Conservation (phyloP, 1,140 invertebrate species). For the Microplitis mediator region DNA sequence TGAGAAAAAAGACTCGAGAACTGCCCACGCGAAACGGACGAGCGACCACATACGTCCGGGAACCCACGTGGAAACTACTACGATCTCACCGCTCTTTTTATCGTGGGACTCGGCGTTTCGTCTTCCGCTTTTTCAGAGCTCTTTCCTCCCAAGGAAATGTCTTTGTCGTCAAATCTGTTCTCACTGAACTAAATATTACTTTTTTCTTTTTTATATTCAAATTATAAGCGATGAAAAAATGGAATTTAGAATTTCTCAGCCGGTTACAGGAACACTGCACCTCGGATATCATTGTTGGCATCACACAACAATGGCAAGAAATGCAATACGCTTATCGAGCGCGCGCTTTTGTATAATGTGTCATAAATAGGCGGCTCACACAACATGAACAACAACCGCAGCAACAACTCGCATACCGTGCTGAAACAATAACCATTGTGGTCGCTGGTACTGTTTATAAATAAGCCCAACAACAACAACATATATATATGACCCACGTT, state of each 20-base stretch:
- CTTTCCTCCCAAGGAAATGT: constrained; percentile 23
- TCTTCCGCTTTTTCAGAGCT: constrained; percentile 28
- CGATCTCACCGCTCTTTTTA: constrained; percentile 23
- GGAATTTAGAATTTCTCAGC: no score
- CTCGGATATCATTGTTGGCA: constrained; percentile 55
- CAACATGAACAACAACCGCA: constrained; percentile 25
- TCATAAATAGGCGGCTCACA: constrained; percentile 61
- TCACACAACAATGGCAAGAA: constrained; percentile 56
- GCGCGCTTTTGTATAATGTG: constrained; percentile 61
- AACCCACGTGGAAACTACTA: constrained; percentile 29
- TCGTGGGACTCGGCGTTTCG: constrained; percentile 28
- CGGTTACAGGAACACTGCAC: no score
- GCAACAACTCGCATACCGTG: constrained; percentile 40
- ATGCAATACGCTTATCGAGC: constrained; percentile 52
- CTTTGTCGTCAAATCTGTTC: background rate
- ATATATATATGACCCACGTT: background rate
- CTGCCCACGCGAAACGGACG: constrained; percentile 31
- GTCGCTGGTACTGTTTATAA: constrained; percentile 56
- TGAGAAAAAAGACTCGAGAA: background rate
- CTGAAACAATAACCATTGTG: constrained; percentile 63
- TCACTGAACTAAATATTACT: background rate
- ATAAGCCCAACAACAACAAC: constrained; percentile 41
- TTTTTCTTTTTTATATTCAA: no score
- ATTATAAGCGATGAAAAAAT: no score
- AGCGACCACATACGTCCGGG: constrained; percentile 34